phyloP scores from a whole-genome alignment of 2,888 invertebrate species.

The Odiellus spinosus region DNA sequence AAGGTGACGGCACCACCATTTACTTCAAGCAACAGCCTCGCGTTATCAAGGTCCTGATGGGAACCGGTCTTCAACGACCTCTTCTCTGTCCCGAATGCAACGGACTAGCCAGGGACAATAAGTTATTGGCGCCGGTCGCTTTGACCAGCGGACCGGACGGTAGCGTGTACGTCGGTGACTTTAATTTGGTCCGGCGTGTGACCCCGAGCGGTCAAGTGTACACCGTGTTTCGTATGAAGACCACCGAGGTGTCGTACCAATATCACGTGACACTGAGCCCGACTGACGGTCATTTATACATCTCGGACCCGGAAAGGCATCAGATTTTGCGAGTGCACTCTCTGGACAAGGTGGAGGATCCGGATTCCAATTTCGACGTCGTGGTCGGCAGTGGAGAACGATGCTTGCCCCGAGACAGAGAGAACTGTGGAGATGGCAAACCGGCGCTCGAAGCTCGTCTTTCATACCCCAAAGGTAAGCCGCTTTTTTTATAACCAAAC shows the following conservation, averaged over 20 bases:
- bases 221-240: constrained; percentile 54
- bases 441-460: constrained; percentile 81
- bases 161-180: constrained; percentile 85
- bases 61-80: constrained; percentile 74
- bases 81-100: constrained; percentile 48
- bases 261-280: constrained; percentile 94
- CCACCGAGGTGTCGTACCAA: constrained; percentile 66
- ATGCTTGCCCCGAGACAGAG: constrained; percentile 80
- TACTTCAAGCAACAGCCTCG: constrained; percentile 84
- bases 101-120: constrained; percentile 58
- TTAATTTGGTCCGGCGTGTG: constrained; percentile 77
- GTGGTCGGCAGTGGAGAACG: constrained; percentile 88
- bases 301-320: constrained; percentile 89
- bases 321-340: constrained; percentile 77
- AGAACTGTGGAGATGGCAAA: constrained; percentile 90
- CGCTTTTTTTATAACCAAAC: background rate
- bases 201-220: constrained; percentile 65
- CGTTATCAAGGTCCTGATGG: constrained; percentile 77
- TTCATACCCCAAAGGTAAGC: constrained; percentile 74
- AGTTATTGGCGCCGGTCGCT: constrained; percentile 80
- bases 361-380: constrained; percentile 84
- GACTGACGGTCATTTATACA: constrained; percentile 77
- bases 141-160: constrained; percentile 83
- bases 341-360: constrained; percentile 62
- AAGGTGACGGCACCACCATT: constrained; percentile 91